Evolutionary conservation across 2,113 vertebrate species (phyloP).

Genomic region (Peucedramus taeniatus): DNA sequence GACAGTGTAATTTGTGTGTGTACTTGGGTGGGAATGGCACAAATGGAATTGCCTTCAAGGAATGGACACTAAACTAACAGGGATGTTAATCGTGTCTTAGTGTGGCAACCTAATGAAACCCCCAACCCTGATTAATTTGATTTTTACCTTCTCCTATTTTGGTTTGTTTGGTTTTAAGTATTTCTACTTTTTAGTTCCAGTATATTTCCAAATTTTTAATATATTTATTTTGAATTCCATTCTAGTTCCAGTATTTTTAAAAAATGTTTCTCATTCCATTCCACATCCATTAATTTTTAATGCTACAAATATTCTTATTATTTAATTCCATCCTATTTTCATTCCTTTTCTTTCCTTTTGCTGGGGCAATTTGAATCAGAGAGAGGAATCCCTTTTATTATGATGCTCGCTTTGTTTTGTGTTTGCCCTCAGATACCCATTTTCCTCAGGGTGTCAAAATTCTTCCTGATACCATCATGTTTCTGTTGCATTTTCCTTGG

Average conservation of each 20-base stretch:
- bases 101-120: background rate
- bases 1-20: background rate
- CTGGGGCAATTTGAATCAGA: background rate
- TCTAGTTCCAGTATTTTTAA: background rate
- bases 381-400: background rate
- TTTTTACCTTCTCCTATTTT: background rate
- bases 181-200: background rate
- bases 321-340: background rate
- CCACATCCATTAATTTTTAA: background rate
- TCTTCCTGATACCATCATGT: background rate
- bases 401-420: background rate
- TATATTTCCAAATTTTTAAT: background rate
- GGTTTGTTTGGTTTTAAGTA: background rate
- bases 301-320: background rate
- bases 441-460: background rate
- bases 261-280: background rate
- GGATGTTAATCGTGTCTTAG: background rate
- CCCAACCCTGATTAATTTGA: background rate
- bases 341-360: background rate
- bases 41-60: background rate
- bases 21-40: background rate
- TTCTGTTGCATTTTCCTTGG: background rate
- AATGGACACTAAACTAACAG: background rate
- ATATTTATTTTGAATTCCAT: background rate
- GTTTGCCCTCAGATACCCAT: background rate